Percentiles rank a stretch among this genome's conserved stretches.
These are phyloP conservation scores for Anoplolepis gracilipes DNA, from an alignment of 1,140 invertebrate species.

Conservation along the genomic window DNA sequence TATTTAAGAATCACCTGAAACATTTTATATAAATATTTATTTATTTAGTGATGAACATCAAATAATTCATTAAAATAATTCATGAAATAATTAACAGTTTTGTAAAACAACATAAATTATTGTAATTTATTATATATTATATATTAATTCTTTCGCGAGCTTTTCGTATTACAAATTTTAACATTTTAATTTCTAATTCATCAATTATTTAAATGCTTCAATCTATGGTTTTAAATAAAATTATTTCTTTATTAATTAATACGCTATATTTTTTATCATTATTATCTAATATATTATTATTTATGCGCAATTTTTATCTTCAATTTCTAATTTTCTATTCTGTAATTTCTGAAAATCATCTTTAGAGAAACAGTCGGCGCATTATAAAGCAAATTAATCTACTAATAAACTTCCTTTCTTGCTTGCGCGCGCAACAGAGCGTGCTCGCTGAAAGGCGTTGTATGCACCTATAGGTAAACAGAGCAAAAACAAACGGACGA, in stretches of 20 bases:
- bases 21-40: not conserved
- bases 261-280: not conserved
- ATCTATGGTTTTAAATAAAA: not conserved
- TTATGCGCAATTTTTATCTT: not conserved
- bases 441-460: not conserved
- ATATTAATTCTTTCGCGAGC: not conserved
- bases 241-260: not conserved
- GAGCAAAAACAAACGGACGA: conserved; percentile 53
- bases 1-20: not conserved
- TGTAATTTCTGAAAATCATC: not conserved
- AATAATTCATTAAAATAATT: not conserved
- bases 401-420: conserved; percentile 14
- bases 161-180: not conserved
- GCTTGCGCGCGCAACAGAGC: conserved; percentile 34
- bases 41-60: not conserved
- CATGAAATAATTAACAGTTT: not conserved
- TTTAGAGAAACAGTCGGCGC: not conserved
- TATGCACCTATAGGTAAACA: conserved; percentile 41
- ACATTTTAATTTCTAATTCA: not conserved
- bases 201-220: not conserved
- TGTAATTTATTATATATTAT: not conserved
- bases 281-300: too few species aligned
- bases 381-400: conserved; percentile 32
- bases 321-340: not conserved
- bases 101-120: not conserved